A percentile compares a stretch with the other conserved stretches of the same genome.
phyloP scores from a whole-genome alignment of 2,888 invertebrate species.

The Phoenoteleia sp. region DNA sequence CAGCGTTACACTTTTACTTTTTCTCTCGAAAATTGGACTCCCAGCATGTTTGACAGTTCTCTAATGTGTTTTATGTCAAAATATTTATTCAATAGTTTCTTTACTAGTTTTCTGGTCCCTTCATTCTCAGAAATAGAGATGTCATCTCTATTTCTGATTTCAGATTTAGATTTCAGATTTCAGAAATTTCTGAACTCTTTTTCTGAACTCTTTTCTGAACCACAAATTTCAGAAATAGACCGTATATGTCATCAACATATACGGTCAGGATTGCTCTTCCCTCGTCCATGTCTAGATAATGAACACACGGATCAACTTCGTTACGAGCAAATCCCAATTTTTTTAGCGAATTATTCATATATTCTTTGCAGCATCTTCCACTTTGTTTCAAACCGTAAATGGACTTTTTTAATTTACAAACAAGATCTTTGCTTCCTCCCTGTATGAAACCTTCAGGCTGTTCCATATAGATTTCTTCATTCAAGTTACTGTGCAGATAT shows the following conservation, averaged over 20 bases:
- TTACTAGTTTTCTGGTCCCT: conserved; percentile 15
- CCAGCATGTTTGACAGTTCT: conserved; percentile 53
- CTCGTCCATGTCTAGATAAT: conserved; percentile 30
- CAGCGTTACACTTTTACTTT: conserved; percentile 40
- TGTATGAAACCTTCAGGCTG: conserved; percentile 66
- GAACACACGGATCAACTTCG: conserved; percentile 67
- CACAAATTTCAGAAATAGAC: too few relatives aligned
- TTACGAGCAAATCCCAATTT: conserved; percentile 37
- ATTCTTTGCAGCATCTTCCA: conserved; percentile 67
- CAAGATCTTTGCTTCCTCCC: conserved; percentile 36
- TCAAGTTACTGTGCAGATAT: conserved; percentile 66
- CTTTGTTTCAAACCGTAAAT: conserved; percentile 71
- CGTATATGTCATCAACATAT: conserved; percentile 70
- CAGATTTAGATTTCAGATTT: too few relatives aligned
- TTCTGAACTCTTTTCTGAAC: too few relatives aligned
- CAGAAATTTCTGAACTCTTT: too few relatives aligned
- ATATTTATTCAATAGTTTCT: conserved; percentile 33
- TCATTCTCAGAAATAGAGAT: conserved; percentile 64
- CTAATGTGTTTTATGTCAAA: conserved; percentile 68
- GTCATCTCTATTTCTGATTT: too few relatives aligned
- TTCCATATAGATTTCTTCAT: conserved; percentile 70
- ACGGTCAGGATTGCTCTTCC: conserved; percentile 48
- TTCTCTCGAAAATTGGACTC: conserved; percentile 54
- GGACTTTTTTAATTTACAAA: conserved; percentile 62
- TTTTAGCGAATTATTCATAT: conserved; percentile 27